Evolutionary conservation across 2,113 vertebrate genomes (phyloP), one percentile per base, ranked within the genome.

Genomic region (Neodon shergylaensis): DNA sequence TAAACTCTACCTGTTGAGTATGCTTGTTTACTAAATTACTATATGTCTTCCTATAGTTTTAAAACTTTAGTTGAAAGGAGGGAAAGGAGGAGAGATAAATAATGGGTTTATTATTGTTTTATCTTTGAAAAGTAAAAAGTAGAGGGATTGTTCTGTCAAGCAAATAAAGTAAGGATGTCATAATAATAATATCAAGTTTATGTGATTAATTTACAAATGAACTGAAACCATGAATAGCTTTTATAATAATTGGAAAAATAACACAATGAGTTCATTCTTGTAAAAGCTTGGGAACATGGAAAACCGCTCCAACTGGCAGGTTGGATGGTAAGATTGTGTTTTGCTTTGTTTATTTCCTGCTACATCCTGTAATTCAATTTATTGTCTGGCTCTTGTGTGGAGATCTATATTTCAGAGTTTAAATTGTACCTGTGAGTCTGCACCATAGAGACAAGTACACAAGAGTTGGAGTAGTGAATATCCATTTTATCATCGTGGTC

Each of bases 401-500:
- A 96, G 42, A 86, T 61, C 77, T 92, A 95, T 58, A 86, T 85
- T 94, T 42, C 92, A 88, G 93, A 92, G 72, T 73, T 72, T 94
- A 82, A 83, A 39, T 68, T 77, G 44, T 21, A 88, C 47, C 92
- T 93, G 63, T n/a, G 77, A 70, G 77, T 31, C 31, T 77, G 47
- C 17, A 14, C 42, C 31, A n/a, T 0, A 1, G 66, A 97, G 93
- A 97, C 52, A 61, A 79, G 44, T 44, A 63, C 31, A 21, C 42
- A 21, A 26, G 12, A 21, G 0, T 0, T 0, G 49, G 74, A 28
- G 76, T 54, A 9, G 13, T 7, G n/a, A 94, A 13, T 66, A 79
- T 74, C 36, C 44, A 22, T 39, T 87, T 94, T 83, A 47, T 96
- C 58, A 54, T 74, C 26, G 7, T 0, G 2, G 61, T 88, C 90